Base-by-base conservation (phyloP, 2,113 vertebrate genomes). In the Syrmaticus mikado region DNA sequence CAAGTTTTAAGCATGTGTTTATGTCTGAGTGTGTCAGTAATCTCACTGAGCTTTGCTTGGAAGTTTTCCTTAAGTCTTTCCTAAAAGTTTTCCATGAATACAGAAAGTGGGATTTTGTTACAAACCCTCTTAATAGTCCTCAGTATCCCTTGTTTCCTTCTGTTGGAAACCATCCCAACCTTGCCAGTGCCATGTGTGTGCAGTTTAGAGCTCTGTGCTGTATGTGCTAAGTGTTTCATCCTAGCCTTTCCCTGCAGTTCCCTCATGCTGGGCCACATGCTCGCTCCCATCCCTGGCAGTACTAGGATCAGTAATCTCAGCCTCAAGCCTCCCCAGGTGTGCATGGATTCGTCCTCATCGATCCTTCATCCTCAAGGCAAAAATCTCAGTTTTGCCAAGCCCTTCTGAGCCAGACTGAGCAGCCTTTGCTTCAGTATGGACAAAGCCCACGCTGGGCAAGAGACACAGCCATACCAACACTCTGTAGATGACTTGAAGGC, bases 111-210 rank as follows among this genome's bases (percentile, higher is more conserved):
- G 58, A 79, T 92, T 88, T 83, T 64, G 25, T 88, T n/a, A n/a
- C n/a, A n/a, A n/a, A n/a, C n/a, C n/a, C n/a, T n/a, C n/a, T n/a
- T 61, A 68, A 53, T 27, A 82, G 61, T n/a, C 7, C 3, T 12
- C 19, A 19, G 2, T 18, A 62, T 58, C 32, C 34, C 58, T 79
- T 8, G 28, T 27, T 78, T 32, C 78, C 38, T 36, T 68, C 57
- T 82, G 10, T n/a, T 76, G 58, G 45, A 88, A 86, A 15, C 28
- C 16, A 66, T 30, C 0, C 0, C 0, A 4, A 9, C 1, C 40
- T 32, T 75, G 55, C 55, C 41, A 45, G 28, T 17, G 3, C 2
- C 1, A 38, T 1, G 2, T 0, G 0, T 28, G 13, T 48, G 46
- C 15, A 60, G 30, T 28, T 40, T 36, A 40, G 28, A 24, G 66